phyloP scores from a whole-genome alignment of 2,888 invertebrate genomes.

The Melinaea marsaeus region DNA sequence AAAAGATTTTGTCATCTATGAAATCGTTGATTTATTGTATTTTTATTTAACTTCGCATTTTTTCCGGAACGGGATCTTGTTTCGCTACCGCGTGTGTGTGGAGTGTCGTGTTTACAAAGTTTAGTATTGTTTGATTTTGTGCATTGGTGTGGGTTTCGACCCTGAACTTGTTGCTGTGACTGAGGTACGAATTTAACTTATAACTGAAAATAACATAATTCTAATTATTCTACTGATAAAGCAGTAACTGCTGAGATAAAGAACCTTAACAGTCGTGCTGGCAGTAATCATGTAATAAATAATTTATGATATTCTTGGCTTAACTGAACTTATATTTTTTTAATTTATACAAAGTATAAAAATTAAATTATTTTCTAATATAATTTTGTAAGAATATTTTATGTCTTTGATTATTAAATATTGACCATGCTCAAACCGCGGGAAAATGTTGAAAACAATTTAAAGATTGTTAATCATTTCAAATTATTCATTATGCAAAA shows the following conservation, averaged over 20 bases:
- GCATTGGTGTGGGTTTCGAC: constrained; percentile 49
- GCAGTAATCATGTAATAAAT: background rate
- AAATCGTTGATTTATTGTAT: constrained; percentile 8
- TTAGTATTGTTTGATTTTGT: constrained; percentile 53
- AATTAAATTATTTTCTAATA: too few species aligned
- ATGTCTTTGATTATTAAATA: too few species aligned
- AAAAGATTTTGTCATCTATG: constrained; percentile 16
- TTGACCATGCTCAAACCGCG: too few species aligned
- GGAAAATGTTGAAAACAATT: too few species aligned
- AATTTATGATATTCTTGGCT: background rate
- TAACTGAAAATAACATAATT: constrained; percentile 10
- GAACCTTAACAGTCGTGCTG: background rate
- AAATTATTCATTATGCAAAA: too few species aligned
- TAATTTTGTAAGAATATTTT: too few species aligned
- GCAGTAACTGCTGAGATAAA: background rate
- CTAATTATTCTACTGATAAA: constrained; percentile 26
- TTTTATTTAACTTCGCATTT: constrained; percentile 21
- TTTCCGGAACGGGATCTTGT: constrained; percentile 29
- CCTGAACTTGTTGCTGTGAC: constrained; percentile 61
- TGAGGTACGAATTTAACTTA: constrained; percentile 39
- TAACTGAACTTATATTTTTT: background rate
- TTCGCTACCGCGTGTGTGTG: constrained; percentile 39
- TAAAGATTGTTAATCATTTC: too few species aligned
- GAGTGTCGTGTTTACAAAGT: constrained; percentile 60
- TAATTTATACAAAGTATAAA: too few species aligned